Evolutionary conservation across 2,888 invertebrate genomes (phyloP), one percentile per base, ranked within the genome.

Genomic region (Isoperla grammatica): DNA sequence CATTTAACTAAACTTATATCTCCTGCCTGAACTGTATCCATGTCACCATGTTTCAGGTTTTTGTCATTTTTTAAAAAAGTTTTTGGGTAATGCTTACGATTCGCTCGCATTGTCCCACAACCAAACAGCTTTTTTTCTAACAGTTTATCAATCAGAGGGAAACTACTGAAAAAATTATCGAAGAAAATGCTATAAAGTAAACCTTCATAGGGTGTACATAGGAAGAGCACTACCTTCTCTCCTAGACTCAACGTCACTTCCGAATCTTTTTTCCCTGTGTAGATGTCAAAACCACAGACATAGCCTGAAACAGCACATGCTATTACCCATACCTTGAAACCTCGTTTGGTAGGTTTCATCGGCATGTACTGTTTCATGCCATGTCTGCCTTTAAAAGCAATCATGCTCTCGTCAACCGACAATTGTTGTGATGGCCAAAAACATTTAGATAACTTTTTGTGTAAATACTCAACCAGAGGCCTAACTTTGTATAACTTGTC

Each of bases 271-370:
- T 40, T 40, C 62, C 56, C 48, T 57, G 55, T 55, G 59, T 66
- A 64, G 13, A 65, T 40, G 39, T 65, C 56, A 57, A 65, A 65
- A 22, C 50, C 17, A 1, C 62, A 57, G n/a, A 66, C 48, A 50
- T 59, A 66, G 1, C 63, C 63, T 15, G 62, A 62, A 15, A 56
- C 53, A 42, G 65, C 55, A 63, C 65, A 66, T 13, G 63, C 58
- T 15, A 67, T 53, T 17, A 68, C 59, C 66, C 68, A 70, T 17
- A 68, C 61, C 61, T 68, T 69, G 50, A 65, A 68, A 3, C 68
- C 66, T 45, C 67, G 56, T 63, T 69, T 65, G 12, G 66, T 64
- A 12, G 67, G 66, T 50, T 67, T 66, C 62, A 63, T 56, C 13
- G 65, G 64, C 56, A 65, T 63, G 46, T 68, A 69, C 59, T 69